Evolutionary conservation across 2,888 invertebrate species (phyloP).

Genomic region (Eristalis tenax): DNA sequence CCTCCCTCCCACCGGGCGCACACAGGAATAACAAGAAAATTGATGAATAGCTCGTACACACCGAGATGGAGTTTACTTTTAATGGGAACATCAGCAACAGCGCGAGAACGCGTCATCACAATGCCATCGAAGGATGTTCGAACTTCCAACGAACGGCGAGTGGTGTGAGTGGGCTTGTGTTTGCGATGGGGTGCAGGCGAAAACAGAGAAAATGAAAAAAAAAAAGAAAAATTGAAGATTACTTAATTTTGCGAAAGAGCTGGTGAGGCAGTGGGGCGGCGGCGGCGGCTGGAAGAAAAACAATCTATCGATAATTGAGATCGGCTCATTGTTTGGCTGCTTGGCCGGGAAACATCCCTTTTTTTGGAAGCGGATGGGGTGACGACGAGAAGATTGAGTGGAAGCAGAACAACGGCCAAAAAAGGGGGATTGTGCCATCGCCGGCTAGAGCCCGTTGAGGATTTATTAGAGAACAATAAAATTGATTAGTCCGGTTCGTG

Average conservation of each 20-base stretch:
- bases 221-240: constrained; percentile 44
- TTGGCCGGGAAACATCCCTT: constrained; percentile 16
- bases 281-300: constrained; percentile 40
- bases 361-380: background rate
- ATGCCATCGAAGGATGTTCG: constrained; percentile 20
- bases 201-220: background rate
- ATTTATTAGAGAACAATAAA: constrained; percentile 64
- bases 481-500: constrained; percentile 71
- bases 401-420: background rate
- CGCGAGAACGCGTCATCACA: constrained; percentile 62
- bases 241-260: constrained; percentile 72
- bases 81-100: constrained; percentile 53
- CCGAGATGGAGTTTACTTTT: constrained; percentile 46
- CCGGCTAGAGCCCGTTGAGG: constrained; percentile 46
- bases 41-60: constrained; percentile 38
- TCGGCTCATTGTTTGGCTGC: constrained; percentile 52
- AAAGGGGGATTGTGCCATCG: constrained; percentile 3
- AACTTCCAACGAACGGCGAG: background rate
- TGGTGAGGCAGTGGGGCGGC: constrained; percentile 20
- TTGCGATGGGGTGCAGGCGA: background rate
- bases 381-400: constrained; percentile 44
- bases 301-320: constrained; percentile 72
- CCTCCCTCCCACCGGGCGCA: constrained; percentile 28
- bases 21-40: constrained; percentile 55
- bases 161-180: background rate